Base-by-base conservation (phyloP, 1,140 invertebrate genomes). In the Aleiodes sp. region DNA sequence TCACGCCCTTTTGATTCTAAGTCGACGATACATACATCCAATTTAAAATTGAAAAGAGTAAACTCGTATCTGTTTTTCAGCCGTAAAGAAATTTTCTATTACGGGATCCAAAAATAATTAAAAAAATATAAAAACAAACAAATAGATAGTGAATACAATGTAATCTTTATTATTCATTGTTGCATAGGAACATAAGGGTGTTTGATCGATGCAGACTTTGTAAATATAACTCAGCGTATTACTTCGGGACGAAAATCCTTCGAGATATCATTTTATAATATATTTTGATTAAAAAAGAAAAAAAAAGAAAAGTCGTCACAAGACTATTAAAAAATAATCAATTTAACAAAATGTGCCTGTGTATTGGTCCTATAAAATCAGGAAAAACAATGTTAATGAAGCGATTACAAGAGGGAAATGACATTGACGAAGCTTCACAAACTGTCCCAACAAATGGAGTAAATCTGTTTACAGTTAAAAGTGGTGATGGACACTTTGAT, bases 381-480 rank as follows among this genome's bases (percentile, higher is more conserved):
- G 94, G 94, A 0, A 95, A 95, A 88, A 94, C 92, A 0, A 88
- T 94, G n/a, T 79, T 95, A 16, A 79, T 95, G 41, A 92, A 91
- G 83, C 90, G 89, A 52, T 80, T 95, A 4, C 90, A 93, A 81
- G 88, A 90, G 43, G 88, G 90, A 52, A 85, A 88, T 1, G 87
- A 89, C 26, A 90, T 94, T 8, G 92, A 94, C 73, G 89, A 91
- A 62, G 92, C 90, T 0, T 91, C 91, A 46, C 90, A 90, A 31
- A 92, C 92, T 1, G 91, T 94, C 19, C 89, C 92, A 3, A 94
- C 94, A 0, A 90, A 93, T 24, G 94, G 94, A 1, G 91, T 92
- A 1, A 93, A 93, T 80, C 89, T 94, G 52, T 91, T 89, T 70
- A 88, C 88, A 31, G 85, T 93, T 4, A 84, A 87, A 73, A 88